Conservation (phyloP, 2,113 vertebrate species). For the Probosciger aterrimus region DNA sequence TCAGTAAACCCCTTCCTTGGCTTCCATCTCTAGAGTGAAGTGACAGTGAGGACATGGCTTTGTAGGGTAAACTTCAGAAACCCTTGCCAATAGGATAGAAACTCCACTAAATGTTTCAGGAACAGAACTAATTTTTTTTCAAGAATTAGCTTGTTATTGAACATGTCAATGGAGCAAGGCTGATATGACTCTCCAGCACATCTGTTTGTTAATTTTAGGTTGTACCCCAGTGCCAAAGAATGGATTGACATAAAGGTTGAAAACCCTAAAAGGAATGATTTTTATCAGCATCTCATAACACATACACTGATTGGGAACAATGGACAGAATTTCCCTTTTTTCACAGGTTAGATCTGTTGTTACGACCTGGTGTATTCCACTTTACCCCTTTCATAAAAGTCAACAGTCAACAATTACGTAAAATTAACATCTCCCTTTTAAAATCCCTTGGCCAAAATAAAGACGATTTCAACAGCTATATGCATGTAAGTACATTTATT, state of each 20-base stretch:
- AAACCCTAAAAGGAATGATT: background rate
- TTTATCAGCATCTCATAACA: background rate
- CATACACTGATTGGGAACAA: background rate
- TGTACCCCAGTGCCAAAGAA: background rate
- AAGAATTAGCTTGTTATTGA: background rate
- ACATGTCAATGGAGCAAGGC: background rate
- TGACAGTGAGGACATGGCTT: background rate
- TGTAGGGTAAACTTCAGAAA: background rate
- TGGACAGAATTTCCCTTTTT: background rate
- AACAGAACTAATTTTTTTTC: background rate
- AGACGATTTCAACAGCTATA: background rate
- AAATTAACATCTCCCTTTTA: background rate
- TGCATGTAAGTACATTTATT: background rate
- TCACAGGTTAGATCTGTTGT: background rate
- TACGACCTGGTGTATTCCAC: background rate
- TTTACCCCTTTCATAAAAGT: background rate
- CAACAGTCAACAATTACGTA: background rate
- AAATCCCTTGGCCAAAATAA: background rate
- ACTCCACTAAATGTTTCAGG: background rate
- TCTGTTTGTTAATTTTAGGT: background rate
- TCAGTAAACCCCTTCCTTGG: background rate
- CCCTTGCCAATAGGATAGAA: background rate
- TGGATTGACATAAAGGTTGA: background rate
- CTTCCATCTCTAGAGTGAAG: background rate
- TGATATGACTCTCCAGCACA: background rate